Percentiles rank a stretch among this genome's conserved stretches.
Evolutionary conservation across 2,797 vertebrate genomes (phyloP).

Genomic region (Mycteria americana): DNA sequence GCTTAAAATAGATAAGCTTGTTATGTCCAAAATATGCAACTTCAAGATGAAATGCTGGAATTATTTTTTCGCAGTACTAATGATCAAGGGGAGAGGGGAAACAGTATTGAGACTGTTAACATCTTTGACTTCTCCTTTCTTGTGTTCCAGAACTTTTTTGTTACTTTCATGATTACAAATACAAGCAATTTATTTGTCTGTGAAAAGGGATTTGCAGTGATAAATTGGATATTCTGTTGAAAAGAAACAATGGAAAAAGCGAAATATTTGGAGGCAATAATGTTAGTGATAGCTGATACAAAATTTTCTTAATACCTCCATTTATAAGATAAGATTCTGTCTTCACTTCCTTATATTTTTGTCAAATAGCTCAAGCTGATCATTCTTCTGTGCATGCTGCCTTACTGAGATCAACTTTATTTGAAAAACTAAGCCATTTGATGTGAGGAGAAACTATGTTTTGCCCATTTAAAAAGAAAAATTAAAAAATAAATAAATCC

Average conservation of each 20-base stretch:
- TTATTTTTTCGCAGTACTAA: background rate
- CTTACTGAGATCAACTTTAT: background rate
- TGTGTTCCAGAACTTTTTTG: background rate
- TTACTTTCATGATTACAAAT: background rate
- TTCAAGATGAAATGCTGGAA: background rate
- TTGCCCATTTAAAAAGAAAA: background rate
- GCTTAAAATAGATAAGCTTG: background rate
- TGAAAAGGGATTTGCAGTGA: background rate
- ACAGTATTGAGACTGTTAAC: background rate
- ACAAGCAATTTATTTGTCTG: background rate
- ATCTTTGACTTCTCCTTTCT: background rate
- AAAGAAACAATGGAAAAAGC: background rate
- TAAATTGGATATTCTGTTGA: background rate
- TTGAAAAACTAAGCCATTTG: slow-evolving; percentile 4
- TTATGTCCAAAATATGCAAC: background rate
- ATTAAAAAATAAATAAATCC: background rate
- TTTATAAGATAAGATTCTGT: background rate
- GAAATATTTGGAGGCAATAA: background rate
- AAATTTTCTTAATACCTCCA: background rate
- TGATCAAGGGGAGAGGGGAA: background rate
- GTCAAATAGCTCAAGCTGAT: background rate
- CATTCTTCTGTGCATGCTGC: background rate
- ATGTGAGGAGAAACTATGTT: slow-evolving; percentile 4
- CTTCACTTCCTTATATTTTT: background rate
- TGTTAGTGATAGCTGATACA: background rate